Evolutionary conservation across 1,140 invertebrate species (phyloP), one percentile per base, ranked within the genome.

Genomic region (Neodiprion pinetum): DNA sequence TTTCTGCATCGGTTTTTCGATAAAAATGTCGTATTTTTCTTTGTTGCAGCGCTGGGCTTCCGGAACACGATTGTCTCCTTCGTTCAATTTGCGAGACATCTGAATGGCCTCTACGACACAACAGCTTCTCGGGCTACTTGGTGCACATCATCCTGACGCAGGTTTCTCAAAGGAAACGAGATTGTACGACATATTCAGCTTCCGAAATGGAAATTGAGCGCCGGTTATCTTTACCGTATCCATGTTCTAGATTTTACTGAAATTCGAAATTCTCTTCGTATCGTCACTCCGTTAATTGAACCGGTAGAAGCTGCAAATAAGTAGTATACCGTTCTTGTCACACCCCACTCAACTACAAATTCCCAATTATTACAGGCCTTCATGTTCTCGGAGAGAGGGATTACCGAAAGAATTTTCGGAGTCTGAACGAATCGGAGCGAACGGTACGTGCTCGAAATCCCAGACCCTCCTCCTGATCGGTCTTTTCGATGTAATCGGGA

Each of bases 401-500:
- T 74, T 87, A 77, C 83, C 85, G 67, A 76, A 79, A 79, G 86
- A 88, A 79, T 82, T 87, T 81, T 72, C 77, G 71, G 82, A 88
- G 73, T 86, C 87, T 77, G 87, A 88, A 77, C 76, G 82, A 76
- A 79, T 81, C 76, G 87, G 86, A 80, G 83, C 80, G 77, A 85
- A 82, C 84, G 82, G 83, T 80, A 82, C 77, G 81, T 88, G 87
- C 77, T 82, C 80, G 76, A 85, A 84, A 80, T 87, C 86, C 80
- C 82, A 84, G 80, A 79, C 79, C 70, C 76, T 79, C 74, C 88
- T 86, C 81, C 86, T 86, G 80, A 70, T 84, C 82, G 86, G 86
- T 76, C 85, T 88, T 76, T 87, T 88, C 77, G 85, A 88, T 81
- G 83, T 88, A 83, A 87, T 88, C 84, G 87, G 85, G 72, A 76